Conservation (phyloP, 64 coral and sea anemone genomes). For the Dendrophyllia cribrosa region DNA sequence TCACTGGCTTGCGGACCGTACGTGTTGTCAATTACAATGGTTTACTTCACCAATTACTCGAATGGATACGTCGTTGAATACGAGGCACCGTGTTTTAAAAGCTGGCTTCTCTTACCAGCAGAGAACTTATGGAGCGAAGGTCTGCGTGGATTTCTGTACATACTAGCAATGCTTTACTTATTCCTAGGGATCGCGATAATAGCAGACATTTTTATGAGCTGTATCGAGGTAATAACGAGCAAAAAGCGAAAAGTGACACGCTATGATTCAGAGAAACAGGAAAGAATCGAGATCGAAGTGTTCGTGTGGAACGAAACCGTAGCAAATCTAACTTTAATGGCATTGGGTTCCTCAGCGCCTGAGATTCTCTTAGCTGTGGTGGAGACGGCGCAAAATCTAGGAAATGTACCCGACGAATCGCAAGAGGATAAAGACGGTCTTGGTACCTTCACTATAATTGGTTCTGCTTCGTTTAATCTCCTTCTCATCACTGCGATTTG, state of each 20-base stretch:
- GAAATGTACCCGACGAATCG: neutral
- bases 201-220: slow-evolving; percentile 94
- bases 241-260: slow-evolving; percentile 80
- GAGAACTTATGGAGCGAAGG: slow-evolving; percentile 81
- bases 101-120: slow-evolving; percentile 87
- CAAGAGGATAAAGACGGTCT: slow-evolving; percentile 80
- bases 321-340: slow-evolving; percentile 93
- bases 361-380: slow-evolving; percentile 91
- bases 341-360: slow-evolving; percentile 87
- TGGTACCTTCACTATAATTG: slow-evolving; percentile 90
- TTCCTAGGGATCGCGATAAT: slow-evolving; percentile 95
- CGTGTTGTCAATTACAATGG: slow-evolving; percentile 33
- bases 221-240: slow-evolving; percentile 91
- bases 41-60: slow-evolving; percentile 73
- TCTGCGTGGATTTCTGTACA: slow-evolving; percentile 77
- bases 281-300: slow-evolving; percentile 80
- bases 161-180: slow-evolving; percentile 80
- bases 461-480: slow-evolving; percentile 92
- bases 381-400: slow-evolving; percentile 78
- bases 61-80: slow-evolving; percentile 87
- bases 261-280: slow-evolving; percentile 71
- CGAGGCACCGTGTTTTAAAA: slow-evolving; percentile 69
- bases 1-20: neutral
- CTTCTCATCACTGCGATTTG: slow-evolving; percentile 91
- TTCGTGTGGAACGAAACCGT: slow-evolving; percentile 98